Base-by-base conservation (phyloP, 2,888 invertebrate species). In the Orchesella flavescens region DNA sequence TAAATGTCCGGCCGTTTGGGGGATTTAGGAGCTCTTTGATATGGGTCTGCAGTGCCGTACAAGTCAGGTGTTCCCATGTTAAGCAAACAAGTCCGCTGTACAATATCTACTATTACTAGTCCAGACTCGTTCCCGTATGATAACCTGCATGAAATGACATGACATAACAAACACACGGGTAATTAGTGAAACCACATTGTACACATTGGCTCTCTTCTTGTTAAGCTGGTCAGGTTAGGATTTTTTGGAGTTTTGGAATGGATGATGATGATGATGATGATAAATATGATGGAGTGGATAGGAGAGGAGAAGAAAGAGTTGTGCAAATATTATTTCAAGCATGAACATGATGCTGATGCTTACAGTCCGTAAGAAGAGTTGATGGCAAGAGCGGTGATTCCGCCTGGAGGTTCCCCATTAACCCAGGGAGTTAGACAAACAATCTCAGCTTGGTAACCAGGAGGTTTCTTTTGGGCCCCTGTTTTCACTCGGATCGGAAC, bases 281-380 rank as follows among this genome's bases (percentile, higher is more conserved):
- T n/a, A n/a, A n/a, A n/a, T 34, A 34, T 34, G 7, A 34, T 34
- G 34, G 34, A 34, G 7, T n/a, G 34, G 7, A 34, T 34, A 4
- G 34, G 34, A 34, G 34, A 34, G 34, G 3, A 34, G 34, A 34
- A 34, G 34, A 34, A 34, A 7, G 2, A 34, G 34, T 4, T 69
- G 69, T 69, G 63, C 59, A 65, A 65, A 65, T 76, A 65, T 74
- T 74, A 17, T 61, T 74, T 74, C 63, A 24, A 46, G 24, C n/a
- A n/a, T 24, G 34, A 74, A 53, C 61, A 74, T 79, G 43, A 21
- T 66, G 19, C 49, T 21, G 69, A 44, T 19, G 55, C 96, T 95
- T 92, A 98, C 98, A 99, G 93, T 91, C 98, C 98, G 91, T 97
- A 98, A 82, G 96, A 96, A 89, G 98, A 97, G 92, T 98, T 98